Evolutionary conservation across 2,888 invertebrate species (phyloP), one percentile per base, ranked within the genome.

Genomic region (Rotaria socialis): DNA sequence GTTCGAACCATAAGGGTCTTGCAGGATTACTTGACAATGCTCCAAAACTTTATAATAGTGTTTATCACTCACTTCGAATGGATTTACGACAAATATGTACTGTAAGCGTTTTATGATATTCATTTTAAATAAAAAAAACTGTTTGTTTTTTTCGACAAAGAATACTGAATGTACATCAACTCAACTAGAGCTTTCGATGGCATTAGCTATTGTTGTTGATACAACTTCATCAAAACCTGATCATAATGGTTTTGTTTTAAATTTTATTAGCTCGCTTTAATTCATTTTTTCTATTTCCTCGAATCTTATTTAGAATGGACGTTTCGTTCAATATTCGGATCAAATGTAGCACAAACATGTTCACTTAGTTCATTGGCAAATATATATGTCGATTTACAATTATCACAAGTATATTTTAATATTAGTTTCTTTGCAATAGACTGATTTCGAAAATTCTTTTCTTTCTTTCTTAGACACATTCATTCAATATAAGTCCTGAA

Each of bases 131-230:
- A 14, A 16, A 52, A 16, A 52, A 52, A 52, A 8, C 75, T 47
- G n/a, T 85, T 84, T 10, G 19, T 8, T 43, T 43, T 50, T 84
- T 41, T 35, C 7, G 84, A 88, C 88, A 1, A 90, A 93, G 88
- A 92, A 93, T 89, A 89, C 91, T 87, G 92, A 91, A 16, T 94
- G 94, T 89, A 91, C 92, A 19, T 92, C 93, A 88, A 93, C 94
- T 75, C 93, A 94, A 41, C 92, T 96, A 86, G 96, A 96, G 91
- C 93, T 97, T 60, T 94, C 94, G 88, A 95, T 96, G 91, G 94
- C 95, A 2, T 94, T 97, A 85, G 94, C 95, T 74, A 92, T 96
- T 86, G 95, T 97, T 0, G 95, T 96, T 92, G 96, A 96, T 86
- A 84, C 80, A 67, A 41, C 90, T 89, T 22, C 80, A 35, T 19